These are phyloP conservation scores for Chalcis sispes DNA, from an alignment of 2,888 invertebrate species.

Conservation along the genomic window DNA sequence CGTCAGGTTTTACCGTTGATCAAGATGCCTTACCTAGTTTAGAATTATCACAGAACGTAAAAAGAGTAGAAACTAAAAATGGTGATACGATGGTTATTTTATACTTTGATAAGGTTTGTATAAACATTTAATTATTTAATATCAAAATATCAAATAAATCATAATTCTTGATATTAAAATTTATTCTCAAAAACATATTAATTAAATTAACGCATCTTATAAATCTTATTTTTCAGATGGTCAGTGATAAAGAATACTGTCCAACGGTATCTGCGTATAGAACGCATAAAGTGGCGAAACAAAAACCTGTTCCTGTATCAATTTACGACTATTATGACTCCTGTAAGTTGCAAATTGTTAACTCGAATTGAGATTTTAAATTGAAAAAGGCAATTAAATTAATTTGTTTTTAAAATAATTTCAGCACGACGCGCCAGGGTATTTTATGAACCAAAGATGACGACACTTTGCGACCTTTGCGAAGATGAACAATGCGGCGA, in stretches of 20 bases:
- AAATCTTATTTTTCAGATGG: constrained; percentile 71
- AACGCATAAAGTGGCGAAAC: constrained; percentile 89
- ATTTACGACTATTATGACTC: constrained; percentile 95
- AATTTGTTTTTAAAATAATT: constrained; percentile 11
- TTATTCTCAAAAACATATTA: neutral
- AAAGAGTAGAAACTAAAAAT: constrained; percentile 83
- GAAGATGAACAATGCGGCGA: constrained; percentile 81
- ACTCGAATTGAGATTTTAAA: too few species aligned
- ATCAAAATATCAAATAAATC: too few species aligned
- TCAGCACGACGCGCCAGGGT: constrained; percentile 89
- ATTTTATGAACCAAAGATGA: constrained; percentile 85
- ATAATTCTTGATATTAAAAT: too few species aligned
- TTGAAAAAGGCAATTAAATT: too few species aligned
- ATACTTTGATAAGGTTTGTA: constrained; percentile 83
- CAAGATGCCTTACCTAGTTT: constrained; percentile 83
- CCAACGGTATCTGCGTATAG: constrained; percentile 90
- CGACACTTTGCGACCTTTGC: constrained; percentile 90
- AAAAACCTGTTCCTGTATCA: constrained; percentile 90
- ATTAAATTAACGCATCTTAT: neutral
- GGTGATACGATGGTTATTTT: constrained; percentile 82
- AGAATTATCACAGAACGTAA: constrained; percentile 79
- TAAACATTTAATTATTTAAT: neutral
- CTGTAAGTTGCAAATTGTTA: constrained; percentile 83
- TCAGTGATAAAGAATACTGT: constrained; percentile 81
- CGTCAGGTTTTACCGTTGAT: constrained; percentile 94